Conservation (phyloP, 2,888 invertebrate genomes). For the Latrodectus hesperus region DNA sequence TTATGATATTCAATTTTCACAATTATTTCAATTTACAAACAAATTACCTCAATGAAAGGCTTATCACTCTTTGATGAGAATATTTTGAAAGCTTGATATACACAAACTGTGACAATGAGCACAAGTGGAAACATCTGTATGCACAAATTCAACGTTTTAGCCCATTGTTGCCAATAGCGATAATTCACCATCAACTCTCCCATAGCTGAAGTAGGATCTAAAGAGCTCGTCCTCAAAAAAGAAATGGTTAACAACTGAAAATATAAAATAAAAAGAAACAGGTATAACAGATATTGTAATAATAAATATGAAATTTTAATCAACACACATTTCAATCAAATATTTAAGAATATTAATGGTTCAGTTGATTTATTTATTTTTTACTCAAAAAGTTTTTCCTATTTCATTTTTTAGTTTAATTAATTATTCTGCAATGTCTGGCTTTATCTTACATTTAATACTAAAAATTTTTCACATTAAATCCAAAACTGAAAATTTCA, state of each 20-base stretch:
- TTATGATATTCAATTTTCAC: too few species aligned
- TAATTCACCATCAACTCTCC: constrained; percentile 65
- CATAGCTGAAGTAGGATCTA: constrained; percentile 47
- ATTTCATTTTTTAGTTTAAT: too few species aligned
- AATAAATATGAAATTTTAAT: too few species aligned
- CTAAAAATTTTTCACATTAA: too few species aligned
- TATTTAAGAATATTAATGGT: too few species aligned
- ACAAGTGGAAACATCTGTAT: constrained; percentile 86
- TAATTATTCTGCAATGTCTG: too few species aligned
- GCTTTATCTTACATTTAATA: too few species aligned
- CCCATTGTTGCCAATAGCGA: constrained; percentile 86
- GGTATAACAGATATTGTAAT: background rate
- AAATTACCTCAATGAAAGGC: constrained; percentile 53
- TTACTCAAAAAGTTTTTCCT: too few species aligned
- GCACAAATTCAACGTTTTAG: constrained; percentile 84
- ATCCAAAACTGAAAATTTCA: too few species aligned
- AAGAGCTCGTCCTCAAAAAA: constrained; percentile 76
- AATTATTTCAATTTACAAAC: background rate
- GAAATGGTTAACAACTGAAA: constrained; percentile 80
- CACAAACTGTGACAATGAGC: constrained; percentile 76
- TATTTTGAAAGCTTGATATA: constrained; percentile 41
- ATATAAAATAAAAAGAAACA: constrained; percentile 1
- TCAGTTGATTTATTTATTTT: too few species aligned
- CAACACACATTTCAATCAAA: too few species aligned
- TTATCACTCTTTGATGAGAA: constrained; percentile 41